These are phyloP conservation scores for Gorsachius goisagi DNA, from an alignment of 2,113 vertebrate species.

Conservation along the genomic window DNA sequence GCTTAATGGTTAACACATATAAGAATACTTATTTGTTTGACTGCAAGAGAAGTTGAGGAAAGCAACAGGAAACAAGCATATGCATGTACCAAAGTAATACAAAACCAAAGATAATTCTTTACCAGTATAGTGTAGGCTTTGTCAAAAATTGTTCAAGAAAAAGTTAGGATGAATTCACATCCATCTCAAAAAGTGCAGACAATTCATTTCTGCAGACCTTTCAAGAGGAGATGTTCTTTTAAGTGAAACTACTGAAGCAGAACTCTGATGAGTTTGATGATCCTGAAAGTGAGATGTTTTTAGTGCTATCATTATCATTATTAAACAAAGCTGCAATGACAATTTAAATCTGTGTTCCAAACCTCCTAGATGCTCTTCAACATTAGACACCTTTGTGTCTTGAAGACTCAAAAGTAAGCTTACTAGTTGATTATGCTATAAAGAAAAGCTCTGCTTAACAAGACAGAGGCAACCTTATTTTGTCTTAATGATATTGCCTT, in stretches of 20 bases:
- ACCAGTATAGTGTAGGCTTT: not conserved
- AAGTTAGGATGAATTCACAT: not conserved
- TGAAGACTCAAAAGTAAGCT: constrained; percentile 14
- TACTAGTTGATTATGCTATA: constrained; percentile 23
- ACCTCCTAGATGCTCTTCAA: constrained; percentile 30
- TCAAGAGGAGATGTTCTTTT: not conserved
- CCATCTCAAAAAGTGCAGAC: not conserved
- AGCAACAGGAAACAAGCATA: not conserved
- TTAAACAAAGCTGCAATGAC: not conserved
- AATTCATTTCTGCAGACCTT: not conserved
- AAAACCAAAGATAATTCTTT: not conserved
- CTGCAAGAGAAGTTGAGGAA: not conserved
- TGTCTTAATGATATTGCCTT: constrained; percentile 26
- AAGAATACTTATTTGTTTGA: not conserved
- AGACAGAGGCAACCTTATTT: constrained; percentile 38
- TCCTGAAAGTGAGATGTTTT: constrained; percentile 26
- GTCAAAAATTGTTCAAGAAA: not conserved
- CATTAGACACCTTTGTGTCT: constrained; percentile 60
- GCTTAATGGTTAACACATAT: not conserved
- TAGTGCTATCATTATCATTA: constrained; percentile 49
- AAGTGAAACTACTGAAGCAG: constrained; percentile 3
- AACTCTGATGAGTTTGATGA: constrained; percentile 41
- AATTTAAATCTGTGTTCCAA: constrained; percentile 28
- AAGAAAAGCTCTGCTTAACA: constrained; percentile 39
- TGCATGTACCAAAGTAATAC: not conserved